A percentile compares a stretch with the other conserved stretches of the same genome.
phyloP scores from a whole-genome alignment of 2,113 vertebrate species.

The Brachyhypopomus gauderio region DNA sequence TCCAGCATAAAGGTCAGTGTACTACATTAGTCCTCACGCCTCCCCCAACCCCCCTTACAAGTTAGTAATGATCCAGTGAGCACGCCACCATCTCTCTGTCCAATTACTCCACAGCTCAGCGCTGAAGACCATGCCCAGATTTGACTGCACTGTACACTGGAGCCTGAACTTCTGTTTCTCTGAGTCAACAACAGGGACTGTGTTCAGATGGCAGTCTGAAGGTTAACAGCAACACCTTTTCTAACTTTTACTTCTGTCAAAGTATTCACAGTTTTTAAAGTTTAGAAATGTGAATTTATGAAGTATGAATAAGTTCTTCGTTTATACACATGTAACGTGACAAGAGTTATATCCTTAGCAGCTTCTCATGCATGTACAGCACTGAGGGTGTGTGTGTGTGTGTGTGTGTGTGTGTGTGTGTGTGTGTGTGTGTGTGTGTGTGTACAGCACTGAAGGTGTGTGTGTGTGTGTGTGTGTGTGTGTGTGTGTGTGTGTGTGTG shows the following conservation, averaged over 20 bases:
- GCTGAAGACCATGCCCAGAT: not conserved
- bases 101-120: conserved; percentile 35
- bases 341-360: not conserved
- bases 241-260: not conserved
- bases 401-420: too few relatives aligned
- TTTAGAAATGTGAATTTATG: not conserved
- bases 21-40: conserved; percentile 70
- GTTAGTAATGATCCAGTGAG: conserved; percentile 50
- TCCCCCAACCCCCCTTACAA: conserved; percentile 54
- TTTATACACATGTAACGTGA: too few relatives aligned
- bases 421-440: too few relatives aligned
- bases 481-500: too few relatives aligned
- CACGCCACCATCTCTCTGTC: conserved; percentile 19
- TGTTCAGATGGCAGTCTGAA: not conserved
- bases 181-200: not conserved
- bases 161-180: not conserved
- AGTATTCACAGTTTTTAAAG: not conserved
- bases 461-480: too few relatives aligned
- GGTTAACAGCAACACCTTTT: not conserved
- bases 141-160: not conserved
- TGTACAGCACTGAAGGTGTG: too few relatives aligned
- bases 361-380: not conserved
- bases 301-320: not conserved
- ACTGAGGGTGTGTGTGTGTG: not conserved
- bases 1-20: conserved; percentile 68